phyloP scores from a whole-genome alignment of 1,140 invertebrate species.

The Phthorimaea operculella region DNA sequence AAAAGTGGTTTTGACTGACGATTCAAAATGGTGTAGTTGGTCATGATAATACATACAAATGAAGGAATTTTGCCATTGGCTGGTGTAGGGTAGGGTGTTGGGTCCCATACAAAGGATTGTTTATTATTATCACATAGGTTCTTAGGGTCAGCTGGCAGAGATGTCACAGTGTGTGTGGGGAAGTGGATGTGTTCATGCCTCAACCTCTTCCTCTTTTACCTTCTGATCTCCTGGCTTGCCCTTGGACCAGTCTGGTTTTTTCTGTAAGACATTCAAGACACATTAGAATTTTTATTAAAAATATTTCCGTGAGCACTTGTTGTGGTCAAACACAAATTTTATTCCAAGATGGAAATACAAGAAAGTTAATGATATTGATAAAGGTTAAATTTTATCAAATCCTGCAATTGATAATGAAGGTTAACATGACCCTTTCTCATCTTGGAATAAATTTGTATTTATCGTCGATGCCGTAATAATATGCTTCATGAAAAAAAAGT shows the following conservation, averaged over 20 bases:
- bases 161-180: constrained; percentile 45
- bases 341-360: no score
- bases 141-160: constrained; percentile 29
- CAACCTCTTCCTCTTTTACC: constrained; percentile 88
- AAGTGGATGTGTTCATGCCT: constrained; percentile 73
- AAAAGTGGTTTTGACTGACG: constrained; percentile 32
- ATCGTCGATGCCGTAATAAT: no score
- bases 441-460: no score
- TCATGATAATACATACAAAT: constrained; percentile 27
- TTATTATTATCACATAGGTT: constrained; percentile 29
- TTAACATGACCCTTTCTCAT: no score
- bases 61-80: constrained; percentile 30
- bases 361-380: no score
- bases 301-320: no score
- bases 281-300: background rate
- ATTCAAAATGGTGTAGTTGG: constrained; percentile 36
- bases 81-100: constrained; percentile 13
- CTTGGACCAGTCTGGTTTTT: constrained; percentile 92
- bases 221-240: constrained; percentile 85
- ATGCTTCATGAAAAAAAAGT: no score
- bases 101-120: constrained; percentile 6
- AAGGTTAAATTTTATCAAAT: no score
- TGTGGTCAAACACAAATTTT: no score
- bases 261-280: constrained; percentile 70
- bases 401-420: no score